Percentiles rank a stretch among this genome's conserved stretches.
Conservation (phyloP, 2,113 vertebrate genomes). For the Coracopsis vasa region DNA sequence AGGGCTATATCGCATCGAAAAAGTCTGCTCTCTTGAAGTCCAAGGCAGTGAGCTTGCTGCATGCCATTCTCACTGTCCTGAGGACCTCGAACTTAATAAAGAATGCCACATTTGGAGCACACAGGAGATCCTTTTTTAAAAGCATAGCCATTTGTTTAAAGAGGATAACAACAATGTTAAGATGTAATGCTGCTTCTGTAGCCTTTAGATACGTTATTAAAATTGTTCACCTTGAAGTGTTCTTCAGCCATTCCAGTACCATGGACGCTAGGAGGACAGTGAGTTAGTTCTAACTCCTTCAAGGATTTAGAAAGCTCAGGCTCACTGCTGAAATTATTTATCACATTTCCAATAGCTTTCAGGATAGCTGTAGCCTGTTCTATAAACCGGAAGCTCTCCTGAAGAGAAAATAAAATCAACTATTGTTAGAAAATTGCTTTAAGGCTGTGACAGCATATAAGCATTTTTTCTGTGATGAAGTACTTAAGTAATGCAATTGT, state of each 20-base stretch:
- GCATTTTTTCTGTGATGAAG: neutral
- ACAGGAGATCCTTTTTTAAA: neutral
- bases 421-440: neutral
- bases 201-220: neutral
- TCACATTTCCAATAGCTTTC: slow-evolving; percentile 78
- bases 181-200: neutral
- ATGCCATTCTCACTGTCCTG: neutral
- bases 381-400: slow-evolving; percentile 87
- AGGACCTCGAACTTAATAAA: neutral
- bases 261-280: slow-evolving; percentile 64
- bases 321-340: slow-evolving; percentile 76
- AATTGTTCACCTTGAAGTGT: slow-evolving; percentile 46
- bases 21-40: neutral
- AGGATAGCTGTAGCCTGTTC: slow-evolving; percentile 79
- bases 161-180: neutral
- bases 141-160: neutral
- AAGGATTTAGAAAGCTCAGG: slow-evolving; percentile 65
- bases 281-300: slow-evolving; percentile 69
- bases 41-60: neutral
- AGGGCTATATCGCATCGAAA: neutral
- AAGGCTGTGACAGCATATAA: neutral
- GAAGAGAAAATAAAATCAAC: neutral
- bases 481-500: neutral
- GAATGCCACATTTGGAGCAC: neutral
- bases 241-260: slow-evolving; percentile 45